Evolutionary conservation across 2,113 vertebrate genomes (phyloP), one percentile per base, ranked within the genome.

Genomic region (Rhinolophus ferrumequinum): DNA sequence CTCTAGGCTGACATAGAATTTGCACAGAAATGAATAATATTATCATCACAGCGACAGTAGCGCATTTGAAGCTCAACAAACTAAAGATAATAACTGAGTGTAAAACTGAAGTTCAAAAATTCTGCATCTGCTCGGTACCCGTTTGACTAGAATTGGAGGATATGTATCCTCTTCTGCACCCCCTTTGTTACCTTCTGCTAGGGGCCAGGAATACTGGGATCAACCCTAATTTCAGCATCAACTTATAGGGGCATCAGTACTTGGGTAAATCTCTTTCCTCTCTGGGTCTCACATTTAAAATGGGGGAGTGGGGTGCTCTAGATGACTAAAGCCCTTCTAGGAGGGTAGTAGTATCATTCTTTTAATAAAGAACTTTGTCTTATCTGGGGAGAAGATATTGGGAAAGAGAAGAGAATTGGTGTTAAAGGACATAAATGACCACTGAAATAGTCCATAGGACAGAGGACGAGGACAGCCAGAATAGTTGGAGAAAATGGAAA

Each of bases 51-150:
- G 21, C 69, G 80, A 80, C 2, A 82, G 11, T 28, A 75, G 9
- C 83, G 10, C 21, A 47, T 83, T 87, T 88, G 15, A 97, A 92
- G 28, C 84, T 94, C 47, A 97, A 69, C 19, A 92, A 92, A 88
- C 24, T 33, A 89, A 97, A 95, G 50, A 67, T 22, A 81, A 47
- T 64, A 94, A 80, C 22, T 79, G 19, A 75, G 9, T n/a, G 21
- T 15, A 95, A 95, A 93, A 84, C 26, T 75, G 35, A 9, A 47
- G 33, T 58, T 66, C 9, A 90, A 96, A 93, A 75, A 35, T 70
- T 93, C 22, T 85, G 8, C 10, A 93, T 66, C 14, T 62, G 35
- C 21, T 93, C 72, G 6, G 21, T 35, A 93, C 1, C n/a, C 15
- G 14, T 87, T 84, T 76, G 38, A 70, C 18, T 83, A 83, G 35